Evolutionary conservation across 2,797 vertebrate species (phyloP).

Genomic region (Ptychobarbus kaznakovi): DNA sequence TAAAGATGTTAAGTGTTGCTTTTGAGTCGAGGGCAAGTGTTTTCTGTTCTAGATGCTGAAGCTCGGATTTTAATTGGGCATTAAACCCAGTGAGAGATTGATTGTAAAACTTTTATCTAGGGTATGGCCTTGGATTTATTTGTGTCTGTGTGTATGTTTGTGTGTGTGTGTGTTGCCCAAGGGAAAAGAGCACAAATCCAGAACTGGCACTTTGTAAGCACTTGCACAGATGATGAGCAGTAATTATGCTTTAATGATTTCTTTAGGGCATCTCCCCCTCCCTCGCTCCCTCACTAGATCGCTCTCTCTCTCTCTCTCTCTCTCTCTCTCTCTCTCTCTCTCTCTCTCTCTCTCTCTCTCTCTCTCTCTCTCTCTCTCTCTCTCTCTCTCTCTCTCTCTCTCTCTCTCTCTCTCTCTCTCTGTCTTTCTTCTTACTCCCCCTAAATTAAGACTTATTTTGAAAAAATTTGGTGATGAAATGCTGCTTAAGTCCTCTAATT

Average conservation of each 20-base stretch:
- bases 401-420: neutral
- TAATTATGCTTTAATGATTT: slow-evolving; percentile 83
- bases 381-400: too few species aligned
- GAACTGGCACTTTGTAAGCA: slow-evolving; percentile 78
- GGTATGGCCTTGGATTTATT: slow-evolving; percentile 55
- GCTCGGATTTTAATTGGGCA: slow-evolving; percentile 47
- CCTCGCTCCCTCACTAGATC: slow-evolving; percentile 10
- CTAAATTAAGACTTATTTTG: slow-evolving; percentile 77
- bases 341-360: slow-evolving; percentile 8
- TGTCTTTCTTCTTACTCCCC: slow-evolving; percentile 36
- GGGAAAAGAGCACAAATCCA: slow-evolving; percentile 70
- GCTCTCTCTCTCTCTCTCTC: neutral
- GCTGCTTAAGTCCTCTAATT: slow-evolving; percentile 73
- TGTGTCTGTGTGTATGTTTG: slow-evolving; percentile 53
- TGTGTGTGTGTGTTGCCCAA: slow-evolving; percentile 63
- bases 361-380: too few species aligned
- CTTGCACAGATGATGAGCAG: slow-evolving; percentile 78
- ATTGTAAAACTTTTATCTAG: slow-evolving; percentile 49
- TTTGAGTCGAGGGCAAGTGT: slow-evolving; percentile 15
- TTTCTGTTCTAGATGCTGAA: slow-evolving; percentile 26
- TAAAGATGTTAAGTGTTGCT: slow-evolving; percentile 33
- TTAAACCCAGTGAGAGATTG: slow-evolving; percentile 47
- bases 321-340: too few species aligned
- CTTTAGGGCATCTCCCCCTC: slow-evolving; percentile 76
- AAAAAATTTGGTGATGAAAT: slow-evolving; percentile 80